Conservation (phyloP, 2,797 vertebrate genomes). For the Syndactyla subalaris region DNA sequence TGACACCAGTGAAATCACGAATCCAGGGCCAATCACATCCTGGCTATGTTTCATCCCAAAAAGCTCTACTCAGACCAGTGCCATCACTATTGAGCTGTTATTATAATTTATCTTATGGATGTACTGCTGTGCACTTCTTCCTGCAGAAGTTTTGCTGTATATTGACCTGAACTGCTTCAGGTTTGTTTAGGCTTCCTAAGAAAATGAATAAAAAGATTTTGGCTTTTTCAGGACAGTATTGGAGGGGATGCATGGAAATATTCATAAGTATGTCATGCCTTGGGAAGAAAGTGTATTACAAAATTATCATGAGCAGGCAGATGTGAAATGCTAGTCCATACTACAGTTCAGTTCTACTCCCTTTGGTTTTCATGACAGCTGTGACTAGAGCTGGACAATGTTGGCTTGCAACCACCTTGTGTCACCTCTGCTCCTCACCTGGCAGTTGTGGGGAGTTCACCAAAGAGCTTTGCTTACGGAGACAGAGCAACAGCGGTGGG, state of each 20-base stretch:
- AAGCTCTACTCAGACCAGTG: neutral
- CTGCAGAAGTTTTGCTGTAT: neutral
- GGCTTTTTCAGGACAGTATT: neutral
- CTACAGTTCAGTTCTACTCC: neutral
- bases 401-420: neutral
- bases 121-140: neutral
- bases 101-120: neutral
- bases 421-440: neutral
- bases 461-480: accelerated
- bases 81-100: neutral
- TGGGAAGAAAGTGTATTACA: neutral
- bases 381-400: neutral
- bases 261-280: neutral
- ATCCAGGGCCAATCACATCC: neutral
- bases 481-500: accelerated
- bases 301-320: neutral
- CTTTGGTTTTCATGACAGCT: neutral
- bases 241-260: neutral
- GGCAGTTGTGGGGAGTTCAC: accelerated
- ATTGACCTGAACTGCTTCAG: neutral
- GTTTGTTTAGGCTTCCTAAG: neutral
- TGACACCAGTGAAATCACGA: neutral
- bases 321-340: neutral
- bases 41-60: neutral
- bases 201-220: neutral